Percentiles rank a stretch among this genome's conserved stretches.
phyloP scores from a whole-genome alignment of 2,888 invertebrate species.

The Phortica magna region DNA sequence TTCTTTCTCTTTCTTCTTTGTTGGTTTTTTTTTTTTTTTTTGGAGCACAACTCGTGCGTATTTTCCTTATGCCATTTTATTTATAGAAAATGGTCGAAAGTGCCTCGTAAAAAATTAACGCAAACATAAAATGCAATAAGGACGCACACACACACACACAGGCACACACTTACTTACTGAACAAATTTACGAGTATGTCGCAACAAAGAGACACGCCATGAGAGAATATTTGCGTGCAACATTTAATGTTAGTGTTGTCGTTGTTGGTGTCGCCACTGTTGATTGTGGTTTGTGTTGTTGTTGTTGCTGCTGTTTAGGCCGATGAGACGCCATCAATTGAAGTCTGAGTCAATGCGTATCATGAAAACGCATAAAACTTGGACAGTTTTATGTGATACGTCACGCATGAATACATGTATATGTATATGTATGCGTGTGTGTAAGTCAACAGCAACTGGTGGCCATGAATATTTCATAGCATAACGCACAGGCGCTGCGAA shows the following conservation, averaged over 20 bases:
- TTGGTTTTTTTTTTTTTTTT: neutral
- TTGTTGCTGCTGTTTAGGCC: neutral
- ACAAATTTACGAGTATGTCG: constrained; percentile 19
- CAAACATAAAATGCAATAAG: constrained; percentile 69
- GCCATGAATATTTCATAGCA: constrained; percentile 31
- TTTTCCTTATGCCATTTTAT: constrained; percentile 68
- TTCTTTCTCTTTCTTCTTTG: neutral
- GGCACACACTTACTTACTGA: neutral
- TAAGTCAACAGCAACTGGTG: neutral
- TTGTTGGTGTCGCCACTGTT: neutral
- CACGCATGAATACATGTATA: neutral
- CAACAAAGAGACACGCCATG: neutral
- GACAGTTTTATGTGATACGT: constrained; percentile 59
- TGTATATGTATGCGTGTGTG: neutral
- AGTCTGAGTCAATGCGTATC: neutral
- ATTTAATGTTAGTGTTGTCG: neutral
- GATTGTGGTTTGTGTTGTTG: neutral
- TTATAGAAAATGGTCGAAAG: constrained; percentile 61
- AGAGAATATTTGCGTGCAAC: neutral
- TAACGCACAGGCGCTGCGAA: constrained; percentile 14
- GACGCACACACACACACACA: constrained; percentile 12
- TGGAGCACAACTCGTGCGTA: constrained; percentile 58
- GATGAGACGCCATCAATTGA: neutral
- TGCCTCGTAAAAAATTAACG: constrained; percentile 65
- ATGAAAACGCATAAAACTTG: constrained; percentile 65